A percentile compares a stretch with the other conserved stretches of the same genome.
Evolutionary conservation across 2,113 vertebrate species (phyloP).

Genomic region (Callipepla californica): DNA sequence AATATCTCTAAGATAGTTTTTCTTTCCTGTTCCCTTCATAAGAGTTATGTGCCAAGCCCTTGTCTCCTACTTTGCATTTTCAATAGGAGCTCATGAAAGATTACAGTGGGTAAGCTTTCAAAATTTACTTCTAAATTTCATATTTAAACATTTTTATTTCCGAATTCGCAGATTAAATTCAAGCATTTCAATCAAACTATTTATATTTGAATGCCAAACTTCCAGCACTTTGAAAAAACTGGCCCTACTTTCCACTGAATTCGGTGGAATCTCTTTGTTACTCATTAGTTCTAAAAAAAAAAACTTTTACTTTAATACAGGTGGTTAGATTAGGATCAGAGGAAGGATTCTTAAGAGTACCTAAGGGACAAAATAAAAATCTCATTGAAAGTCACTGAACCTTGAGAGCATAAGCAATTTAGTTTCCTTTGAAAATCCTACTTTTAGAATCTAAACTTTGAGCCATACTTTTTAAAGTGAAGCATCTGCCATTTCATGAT

Average conservation of each 20-base stretch:
- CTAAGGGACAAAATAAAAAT: not conserved
- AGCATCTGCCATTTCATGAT: not conserved
- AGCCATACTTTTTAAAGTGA: not conserved
- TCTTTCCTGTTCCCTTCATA: not conserved
- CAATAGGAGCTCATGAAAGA: not conserved
- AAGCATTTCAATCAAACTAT: not conserved
- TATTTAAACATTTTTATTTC: not conserved
- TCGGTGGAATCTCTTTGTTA: not conserved
- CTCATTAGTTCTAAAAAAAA: conserved; percentile 11
- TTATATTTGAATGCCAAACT: not conserved
- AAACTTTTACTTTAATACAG: not conserved
- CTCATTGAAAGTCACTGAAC: not conserved
- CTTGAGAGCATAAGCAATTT: not conserved
- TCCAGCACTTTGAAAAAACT: not conserved
- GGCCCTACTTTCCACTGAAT: not conserved
- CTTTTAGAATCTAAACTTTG: not conserved
- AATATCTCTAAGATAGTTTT: not conserved
- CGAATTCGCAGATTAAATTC: not conserved
- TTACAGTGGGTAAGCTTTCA: not conserved
- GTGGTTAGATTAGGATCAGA: conserved; percentile 10
- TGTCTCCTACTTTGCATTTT: not conserved
- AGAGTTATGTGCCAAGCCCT: not conserved
- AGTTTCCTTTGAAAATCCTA: not conserved
- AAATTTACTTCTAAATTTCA: not conserved
- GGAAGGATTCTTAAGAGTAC: not conserved